Evolutionary conservation across 2,113 vertebrate genomes (phyloP).

Genomic region (Colius striatus): DNA sequence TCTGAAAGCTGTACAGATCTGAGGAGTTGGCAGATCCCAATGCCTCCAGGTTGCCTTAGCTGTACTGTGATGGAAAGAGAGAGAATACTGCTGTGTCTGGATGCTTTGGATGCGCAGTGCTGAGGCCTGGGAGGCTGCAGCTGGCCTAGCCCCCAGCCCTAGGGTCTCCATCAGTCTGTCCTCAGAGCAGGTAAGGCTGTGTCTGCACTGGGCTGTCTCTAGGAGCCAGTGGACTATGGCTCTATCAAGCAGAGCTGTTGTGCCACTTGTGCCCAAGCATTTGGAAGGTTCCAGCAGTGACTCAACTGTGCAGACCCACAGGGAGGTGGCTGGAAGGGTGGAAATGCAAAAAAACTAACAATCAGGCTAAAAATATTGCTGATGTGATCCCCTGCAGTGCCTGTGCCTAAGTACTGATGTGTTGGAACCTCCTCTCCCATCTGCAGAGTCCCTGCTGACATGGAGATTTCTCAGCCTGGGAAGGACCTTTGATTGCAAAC

Average conservation of each 20-base stretch:
- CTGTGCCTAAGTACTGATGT: conserved; percentile 62
- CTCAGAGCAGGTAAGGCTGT: not conserved
- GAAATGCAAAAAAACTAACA: conserved; percentile 66
- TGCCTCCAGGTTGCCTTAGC: not conserved
- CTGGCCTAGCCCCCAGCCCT: fast-evolving
- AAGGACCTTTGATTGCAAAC: not conserved
- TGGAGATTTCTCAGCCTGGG: not conserved
- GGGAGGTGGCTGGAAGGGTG: conserved; percentile 71
- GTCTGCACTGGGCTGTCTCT: not conserved
- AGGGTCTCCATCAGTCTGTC: not conserved
- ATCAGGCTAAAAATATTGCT: conserved; percentile 78
- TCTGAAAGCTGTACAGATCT: not conserved
- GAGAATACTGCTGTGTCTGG: fast-evolving
- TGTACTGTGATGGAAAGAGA: fast-evolving
- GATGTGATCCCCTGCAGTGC: conserved; percentile 67
- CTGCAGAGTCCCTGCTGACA: fast-evolving
- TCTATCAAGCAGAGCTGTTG: conserved; percentile 16
- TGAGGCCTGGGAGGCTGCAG: not conserved
- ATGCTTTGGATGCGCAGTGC: not conserved
- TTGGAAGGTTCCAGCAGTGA: conserved; percentile 74
- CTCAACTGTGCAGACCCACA: conserved; percentile 69
- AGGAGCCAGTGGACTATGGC: not conserved
- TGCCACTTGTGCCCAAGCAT: not conserved
- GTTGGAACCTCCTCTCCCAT: conserved; percentile 22
- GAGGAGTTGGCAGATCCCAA: not conserved